Conservation (phyloP, 2,888 invertebrate species). For the Eurytoma californica region DNA sequence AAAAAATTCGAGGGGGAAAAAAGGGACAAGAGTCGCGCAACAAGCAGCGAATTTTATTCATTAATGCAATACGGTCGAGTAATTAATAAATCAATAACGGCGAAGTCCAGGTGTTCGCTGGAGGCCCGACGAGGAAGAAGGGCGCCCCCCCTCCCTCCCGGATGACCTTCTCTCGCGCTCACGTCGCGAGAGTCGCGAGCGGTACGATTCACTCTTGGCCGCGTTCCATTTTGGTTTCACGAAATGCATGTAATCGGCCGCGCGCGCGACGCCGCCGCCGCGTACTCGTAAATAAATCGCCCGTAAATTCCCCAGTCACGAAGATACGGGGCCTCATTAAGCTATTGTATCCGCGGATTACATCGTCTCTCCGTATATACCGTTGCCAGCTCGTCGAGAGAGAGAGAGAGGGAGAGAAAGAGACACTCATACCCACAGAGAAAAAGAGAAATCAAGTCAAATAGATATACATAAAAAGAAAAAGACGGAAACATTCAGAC, state of each 20-base stretch:
- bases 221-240: constrained; percentile 46
- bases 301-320: constrained; percentile 55
- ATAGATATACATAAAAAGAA: too few relatives aligned
- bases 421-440: not conserved
- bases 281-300: constrained; percentile 50
- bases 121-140: not conserved
- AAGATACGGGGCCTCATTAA: constrained; percentile 55
- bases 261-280: not conserved
- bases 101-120: not conserved
- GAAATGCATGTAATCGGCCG: constrained; percentile 49
- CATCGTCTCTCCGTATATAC: constrained; percentile 28
- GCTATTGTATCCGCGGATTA: constrained; percentile 51
- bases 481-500: too few relatives aligned
- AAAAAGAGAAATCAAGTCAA: not conserved
- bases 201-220: constrained; percentile 16
- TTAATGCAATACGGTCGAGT: not conserved
- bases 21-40: not conserved
- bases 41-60: not conserved
- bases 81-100: constrained; percentile 39
- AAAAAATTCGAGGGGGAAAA: constrained; percentile 7
- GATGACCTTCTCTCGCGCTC: not conserved
- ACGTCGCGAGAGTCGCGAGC: not conserved
- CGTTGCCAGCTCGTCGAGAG: constrained; percentile 14
- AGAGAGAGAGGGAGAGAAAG: not conserved
- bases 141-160: not conserved